phyloP scores from a whole-genome alignment of 1,140 invertebrate species.

The Phocides pigmalion region DNA sequence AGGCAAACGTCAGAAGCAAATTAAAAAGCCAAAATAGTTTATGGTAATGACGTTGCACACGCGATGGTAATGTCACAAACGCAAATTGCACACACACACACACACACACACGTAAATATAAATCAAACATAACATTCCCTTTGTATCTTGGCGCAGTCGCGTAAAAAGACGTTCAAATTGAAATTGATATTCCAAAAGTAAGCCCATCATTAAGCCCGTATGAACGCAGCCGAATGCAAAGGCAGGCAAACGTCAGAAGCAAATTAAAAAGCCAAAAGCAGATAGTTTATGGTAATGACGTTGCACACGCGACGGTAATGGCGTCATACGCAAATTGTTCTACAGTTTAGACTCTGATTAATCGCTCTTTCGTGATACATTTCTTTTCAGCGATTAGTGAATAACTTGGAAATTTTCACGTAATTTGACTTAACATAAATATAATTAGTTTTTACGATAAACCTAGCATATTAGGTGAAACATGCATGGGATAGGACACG shows the following conservation, averaged over 20 bases:
- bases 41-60: conserved; percentile 12
- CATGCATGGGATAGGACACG: no score
- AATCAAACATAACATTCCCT: no score
- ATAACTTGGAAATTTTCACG: background rate
- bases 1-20: conserved; percentile 7
- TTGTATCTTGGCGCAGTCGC: no score
- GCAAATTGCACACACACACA: no score
- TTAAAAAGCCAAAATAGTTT: conserved; percentile 26
- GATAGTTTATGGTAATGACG: conserved; percentile 23
- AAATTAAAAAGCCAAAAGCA: conserved; percentile 21
- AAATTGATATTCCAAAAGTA: no score
- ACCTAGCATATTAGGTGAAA: no score
- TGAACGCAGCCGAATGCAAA: background rate
- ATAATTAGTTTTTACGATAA: no score
- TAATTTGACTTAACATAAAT: background rate
- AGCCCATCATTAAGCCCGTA: no score
- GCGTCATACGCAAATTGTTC: conserved; percentile 25
- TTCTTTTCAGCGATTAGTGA: conserved; percentile 6
- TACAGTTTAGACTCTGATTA: conserved; percentile 13
- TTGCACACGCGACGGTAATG: conserved; percentile 13
- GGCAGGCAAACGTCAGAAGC: background rate
- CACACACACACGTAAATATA: no score
- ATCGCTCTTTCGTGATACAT: conserved; percentile 8
- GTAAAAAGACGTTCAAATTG: no score
- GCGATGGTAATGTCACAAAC: conserved; percentile 19